Base-by-base conservation (phyloP, 1,140 invertebrate genomes). In the Bilobella aurantiaca region DNA sequence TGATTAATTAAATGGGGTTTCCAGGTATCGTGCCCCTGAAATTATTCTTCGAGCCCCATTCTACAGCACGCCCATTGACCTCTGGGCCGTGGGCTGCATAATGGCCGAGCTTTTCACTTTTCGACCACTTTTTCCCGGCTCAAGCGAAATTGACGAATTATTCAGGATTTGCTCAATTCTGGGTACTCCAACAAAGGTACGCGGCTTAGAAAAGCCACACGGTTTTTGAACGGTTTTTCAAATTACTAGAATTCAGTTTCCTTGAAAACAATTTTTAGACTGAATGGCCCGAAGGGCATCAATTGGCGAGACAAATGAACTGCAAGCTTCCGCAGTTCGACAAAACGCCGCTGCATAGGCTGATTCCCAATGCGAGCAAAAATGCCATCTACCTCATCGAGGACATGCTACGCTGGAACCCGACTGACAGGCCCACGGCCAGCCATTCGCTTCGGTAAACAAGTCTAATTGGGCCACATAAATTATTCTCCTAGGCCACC, bases 81-180 rank as follows among this genome's bases (percentile, higher is more conserved):
- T 99, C 64, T 99, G 96, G 95, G 96, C 96, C 0, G 75, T 83
- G 29, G 70, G 67, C 25, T 98, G 95, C 75, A 99, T 99, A 64
- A 93, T 97, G 84, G 91, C 95, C 1, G 97, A 99, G 79, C 80
- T 99, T 14, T 99, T 99, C 76, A 98, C 94, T n/a, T 89, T 97
- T 67, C 82, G 95, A 42, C 96, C 97, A 0, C 79, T 99, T 8
- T 99, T 99, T 79, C 97, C 96, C 0, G 97, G 91, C 0, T 91
- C 88, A 70, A 96, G 91, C 67, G 97, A 99, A 79, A 95, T 99
- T 63, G 97, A 99, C 78, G 91, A 99, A 80, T 86, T 99, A 58
- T 98, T 98, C 75, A 95, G 94, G 79, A 96, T 98, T 63, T 96
- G 94, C 75, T 90, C 91, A 0, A 85, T 98, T 23, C 81, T 98